Evolutionary conservation across 1,140 invertebrate genomes (phyloP).

Genomic region (Limonius californicus): DNA sequence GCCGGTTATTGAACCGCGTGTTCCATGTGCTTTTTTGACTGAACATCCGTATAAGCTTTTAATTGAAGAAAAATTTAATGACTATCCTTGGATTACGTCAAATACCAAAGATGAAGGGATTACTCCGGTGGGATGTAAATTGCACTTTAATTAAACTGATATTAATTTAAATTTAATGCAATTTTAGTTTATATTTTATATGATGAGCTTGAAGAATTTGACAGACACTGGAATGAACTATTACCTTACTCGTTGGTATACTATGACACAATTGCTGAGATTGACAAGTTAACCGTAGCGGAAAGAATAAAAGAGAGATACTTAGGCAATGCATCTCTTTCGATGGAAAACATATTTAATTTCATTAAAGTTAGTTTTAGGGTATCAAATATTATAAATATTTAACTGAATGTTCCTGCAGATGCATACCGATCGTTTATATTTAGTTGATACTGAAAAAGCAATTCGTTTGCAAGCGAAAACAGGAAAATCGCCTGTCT

Average conservation of each 20-base stretch:
- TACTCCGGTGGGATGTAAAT: neutral
- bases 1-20: slow-evolving; percentile 49
- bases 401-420: too few relatives aligned
- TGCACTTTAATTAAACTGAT: too few relatives aligned
- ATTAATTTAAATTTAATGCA: too few relatives aligned
- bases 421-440: too few relatives aligned
- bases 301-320: too few relatives aligned
- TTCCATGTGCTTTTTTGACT: slow-evolving; percentile 53
- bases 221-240: neutral
- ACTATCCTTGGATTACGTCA: slow-evolving; percentile 16
- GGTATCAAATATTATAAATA: too few relatives aligned
- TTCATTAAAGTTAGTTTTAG: too few relatives aligned
- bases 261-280: too few relatives aligned
- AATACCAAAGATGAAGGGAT: slow-evolving; percentile 14
- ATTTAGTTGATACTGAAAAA: neutral
- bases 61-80: slow-evolving; percentile 39
- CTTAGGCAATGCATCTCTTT: too few relatives aligned
- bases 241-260: neutral
- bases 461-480: neutral
- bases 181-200: neutral
- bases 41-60: slow-evolving; percentile 55
- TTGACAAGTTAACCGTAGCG: too few relatives aligned
- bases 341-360: too few relatives aligned
- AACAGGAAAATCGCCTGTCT: slow-evolving; percentile 2
- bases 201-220: neutral